These are phyloP conservation scores for Malachius bipustulatus DNA, from an alignment of 2,888 invertebrate species.

Conservation along the genomic window DNA sequence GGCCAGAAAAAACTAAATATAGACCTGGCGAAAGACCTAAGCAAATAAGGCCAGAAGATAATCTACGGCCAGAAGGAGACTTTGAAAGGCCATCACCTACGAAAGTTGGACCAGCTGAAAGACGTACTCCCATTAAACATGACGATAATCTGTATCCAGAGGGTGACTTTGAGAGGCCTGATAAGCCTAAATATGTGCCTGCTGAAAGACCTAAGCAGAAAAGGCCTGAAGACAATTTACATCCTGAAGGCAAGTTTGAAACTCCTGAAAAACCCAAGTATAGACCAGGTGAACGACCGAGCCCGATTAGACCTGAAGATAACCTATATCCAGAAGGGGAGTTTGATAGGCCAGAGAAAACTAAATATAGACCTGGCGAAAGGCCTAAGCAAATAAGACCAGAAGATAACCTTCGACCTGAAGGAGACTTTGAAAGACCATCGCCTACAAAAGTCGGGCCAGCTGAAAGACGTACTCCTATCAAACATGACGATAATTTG, in stretches of 20 bases:
- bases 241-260: slow-evolving; percentile 41
- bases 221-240: slow-evolving; percentile 39
- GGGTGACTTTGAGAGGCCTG: slow-evolving; percentile 40
- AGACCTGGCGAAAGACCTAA: slow-evolving; percentile 33
- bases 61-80: slow-evolving; percentile 39
- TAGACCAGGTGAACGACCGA: slow-evolving; percentile 35
- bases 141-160: slow-evolving; percentile 25
- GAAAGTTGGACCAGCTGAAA: slow-evolving; percentile 29
- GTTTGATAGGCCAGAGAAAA: slow-evolving; percentile 36
- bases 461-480: slow-evolving; percentile 36
- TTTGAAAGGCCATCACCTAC: slow-evolving; percentile 39
- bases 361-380: slow-evolving; percentile 28
- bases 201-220: slow-evolving; percentile 35
- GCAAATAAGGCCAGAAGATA: slow-evolving; percentile 38
- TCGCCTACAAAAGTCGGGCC: slow-evolving; percentile 33
- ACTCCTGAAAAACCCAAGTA: slow-evolving; percentile 31
- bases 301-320: slow-evolving; percentile 39
- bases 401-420: slow-evolving; percentile 51
- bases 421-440: slow-evolving; percentile 38
- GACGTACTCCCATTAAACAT: slow-evolving; percentile 29
- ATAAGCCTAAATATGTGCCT: slow-evolving; percentile 33
- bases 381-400: slow-evolving; percentile 33
- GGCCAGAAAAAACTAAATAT: slow-evolving; percentile 29
- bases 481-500: slow-evolving; percentile 44
- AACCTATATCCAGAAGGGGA: slow-evolving; percentile 47